Base-by-base conservation (phyloP, 1,140 invertebrate genomes). In the Delia radicum region DNA sequence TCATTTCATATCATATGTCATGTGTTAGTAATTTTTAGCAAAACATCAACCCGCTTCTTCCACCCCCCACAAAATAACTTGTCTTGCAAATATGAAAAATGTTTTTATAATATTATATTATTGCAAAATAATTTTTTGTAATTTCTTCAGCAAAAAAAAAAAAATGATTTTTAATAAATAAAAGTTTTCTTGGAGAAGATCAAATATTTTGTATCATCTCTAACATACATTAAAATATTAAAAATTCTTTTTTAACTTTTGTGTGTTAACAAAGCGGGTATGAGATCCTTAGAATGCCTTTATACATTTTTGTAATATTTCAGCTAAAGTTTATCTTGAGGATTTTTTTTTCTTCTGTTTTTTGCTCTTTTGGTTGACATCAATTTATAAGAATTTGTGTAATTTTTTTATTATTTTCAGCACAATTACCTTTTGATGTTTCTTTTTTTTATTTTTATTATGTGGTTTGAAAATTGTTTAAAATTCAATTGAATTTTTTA, bases 51-150 rank as follows among this genome's bases (percentile, higher is more conserved):
- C 63, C 63, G 21, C 2, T 63, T 63, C 26, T 63, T 24, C 28
- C 26, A 12, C 15, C 62, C n/a, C n/a, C n/a, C 12, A 21, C 10
- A 18, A 27, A 26, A 28, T n/a, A 63, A 0, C n/a, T 24, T 21
- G 15, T 2, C 29, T 33, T 31, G 63, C 15, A 33, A 69, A 69
- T 33, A 69, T 69, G 65, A 37, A 37, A 69, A 37, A 69, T 37
- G 65, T 69, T 37, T 67, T 31, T 8, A 18, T 67, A 67, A 67
- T 67, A 31, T 31, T 37, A 69, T 69, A 33, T 69, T 69, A 69
- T 69, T 69, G 65, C 65, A 69, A 69, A 69, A 69, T 69, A 69
- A 69, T 33, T 33, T 24, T 67, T 37, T n/a, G n/a, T 69, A 69
- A 33, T 69, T n/a, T n/a, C n/a, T 42, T 42, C n/a, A 42, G 3